These are phyloP conservation scores for Carassius carassius DNA, from an alignment of 2,113 vertebrate species.

Conservation along the genomic window DNA sequence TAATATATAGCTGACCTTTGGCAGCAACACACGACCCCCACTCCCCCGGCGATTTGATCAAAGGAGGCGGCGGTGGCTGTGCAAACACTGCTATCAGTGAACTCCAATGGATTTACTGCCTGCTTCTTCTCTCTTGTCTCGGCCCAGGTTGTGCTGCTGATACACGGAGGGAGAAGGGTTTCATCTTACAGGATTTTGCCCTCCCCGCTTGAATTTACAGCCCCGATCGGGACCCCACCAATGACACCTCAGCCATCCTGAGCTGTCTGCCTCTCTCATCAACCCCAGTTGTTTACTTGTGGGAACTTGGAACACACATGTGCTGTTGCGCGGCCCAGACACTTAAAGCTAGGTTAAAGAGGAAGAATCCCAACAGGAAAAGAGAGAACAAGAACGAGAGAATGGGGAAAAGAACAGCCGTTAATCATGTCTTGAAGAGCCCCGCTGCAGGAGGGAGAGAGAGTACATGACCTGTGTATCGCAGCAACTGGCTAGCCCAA, in stretches of 20 bases:
- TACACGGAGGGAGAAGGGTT: conserved; percentile 71
- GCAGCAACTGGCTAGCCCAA: conserved; percentile 68
- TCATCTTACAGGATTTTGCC: conserved; percentile 75
- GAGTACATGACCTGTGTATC: conserved; percentile 67
- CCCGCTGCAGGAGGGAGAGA: conserved; percentile 47
- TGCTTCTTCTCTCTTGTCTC: conserved; percentile 81
- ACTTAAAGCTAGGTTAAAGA: conserved; percentile 25
- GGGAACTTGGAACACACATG: conserved; percentile 21
- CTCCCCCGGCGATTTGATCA: conserved; percentile 79
- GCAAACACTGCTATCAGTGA: conserved; percentile 81
- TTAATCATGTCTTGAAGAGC: conserved; percentile 58
- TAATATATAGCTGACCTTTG: conserved; percentile 85
- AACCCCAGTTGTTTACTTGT: conserved; percentile 33
- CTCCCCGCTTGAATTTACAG: conserved; percentile 74
- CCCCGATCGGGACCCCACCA: conserved; percentile 60
- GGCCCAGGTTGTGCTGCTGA: conserved; percentile 72
- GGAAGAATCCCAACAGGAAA: conserved; percentile 9
- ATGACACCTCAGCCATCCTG: conserved; percentile 27
- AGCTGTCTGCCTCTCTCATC: conserved; percentile 25
- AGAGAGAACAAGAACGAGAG: conserved; percentile 27
- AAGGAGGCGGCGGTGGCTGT: conserved; percentile 79
- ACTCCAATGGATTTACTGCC: conserved; percentile 81
- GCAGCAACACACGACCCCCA: conserved; percentile 81
- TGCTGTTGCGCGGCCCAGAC: conserved; percentile 37
- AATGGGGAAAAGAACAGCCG: conserved; percentile 57